Base-by-base conservation (phyloP, 35 echinoderm and acorn worm genomes). In the Heliocidaris erythrogramma region DNA sequence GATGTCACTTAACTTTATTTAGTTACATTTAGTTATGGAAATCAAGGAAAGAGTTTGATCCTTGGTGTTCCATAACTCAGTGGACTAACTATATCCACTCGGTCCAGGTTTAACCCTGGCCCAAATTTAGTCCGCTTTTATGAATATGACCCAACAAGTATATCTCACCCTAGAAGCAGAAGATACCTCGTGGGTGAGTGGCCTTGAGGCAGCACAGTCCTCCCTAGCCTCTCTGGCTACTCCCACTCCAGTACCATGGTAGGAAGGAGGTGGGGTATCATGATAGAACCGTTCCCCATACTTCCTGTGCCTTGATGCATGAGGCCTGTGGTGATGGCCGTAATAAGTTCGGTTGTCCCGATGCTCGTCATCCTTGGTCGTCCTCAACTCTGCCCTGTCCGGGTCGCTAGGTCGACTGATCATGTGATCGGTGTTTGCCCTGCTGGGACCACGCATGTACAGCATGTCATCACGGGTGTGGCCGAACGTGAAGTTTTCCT, bases 401-500 rank as follows among this genome's bases (percentile, higher is more conserved):
- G 17, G 9, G 48, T 49, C 13, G 16, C 49, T 30, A 2, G n/a
- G 48, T 12, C 18, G 91, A 59, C 17, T 32, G 85, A 24, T 9
- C 31, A 29, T 30, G 31, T 91, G 31, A 27, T 16, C 32, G 31
- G 31, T 7, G 32, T 30, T 92, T 4, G 31, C 14, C 49, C 47
- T 92, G 48, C 11, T n/a, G 14, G 91, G 48, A n/a, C 91, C 91
- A 12, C 91, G 47, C 91, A 92, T 92, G 49, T 92, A 49, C 13
- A 92, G 9, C 91, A 92, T 92, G 48, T 92, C 91, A n/a, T 92
- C 91, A 30, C 91, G 47, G 49, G 91, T 48, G 31, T 48, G 31
- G 48, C 91, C 91, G 21, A 92, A 59, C 91, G 50, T 59, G 50
- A 92, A 92, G 91, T 92, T 92, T 14, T 92, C 91, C 0, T 59